Evolutionary conservation across 2,888 invertebrate genomes (phyloP).

Genomic region (Plutella xylostella): DNA sequence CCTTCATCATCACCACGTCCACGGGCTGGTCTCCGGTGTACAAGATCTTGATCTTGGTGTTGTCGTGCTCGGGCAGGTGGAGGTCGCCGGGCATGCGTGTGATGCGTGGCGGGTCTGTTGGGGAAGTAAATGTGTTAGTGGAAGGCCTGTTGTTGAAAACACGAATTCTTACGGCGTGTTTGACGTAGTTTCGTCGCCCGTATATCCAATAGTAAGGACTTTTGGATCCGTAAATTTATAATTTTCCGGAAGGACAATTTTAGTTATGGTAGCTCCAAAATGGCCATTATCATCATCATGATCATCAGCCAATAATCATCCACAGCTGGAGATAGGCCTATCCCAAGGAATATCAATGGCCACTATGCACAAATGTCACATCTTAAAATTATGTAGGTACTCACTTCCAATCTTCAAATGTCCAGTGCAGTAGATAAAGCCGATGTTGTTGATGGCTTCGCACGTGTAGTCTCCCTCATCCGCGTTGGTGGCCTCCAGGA

Average conservation of each 20-base stretch:
- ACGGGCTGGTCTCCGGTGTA: slow-evolving; percentile 97
- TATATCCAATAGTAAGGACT: no score
- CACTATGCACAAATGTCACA: no score
- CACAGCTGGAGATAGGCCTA: no score
- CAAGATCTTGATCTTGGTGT: slow-evolving; percentile 97
- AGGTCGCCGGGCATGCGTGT: slow-evolving; percentile 91
- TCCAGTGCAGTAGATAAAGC: slow-evolving; percentile 89
- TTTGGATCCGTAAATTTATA: no score
- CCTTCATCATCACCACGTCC: slow-evolving; percentile 85
- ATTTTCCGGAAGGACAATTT: no score
- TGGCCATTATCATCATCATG: no score
- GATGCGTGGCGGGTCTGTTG: slow-evolving; percentile 87
- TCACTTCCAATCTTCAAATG: slow-evolving; percentile 91
- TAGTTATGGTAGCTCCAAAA: no score
- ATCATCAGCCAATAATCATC: no score
- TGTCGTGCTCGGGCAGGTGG: slow-evolving; percentile 93
- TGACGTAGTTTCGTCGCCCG: no score
- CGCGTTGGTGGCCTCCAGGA: slow-evolving; percentile 87
- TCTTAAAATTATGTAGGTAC: slow-evolving; percentile 32
- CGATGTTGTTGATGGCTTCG: slow-evolving; percentile 93
- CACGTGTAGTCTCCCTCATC: slow-evolving; percentile 98
- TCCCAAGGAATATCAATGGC: no score
- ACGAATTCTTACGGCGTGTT: no score
- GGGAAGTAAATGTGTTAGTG: background rate
- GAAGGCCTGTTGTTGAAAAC: no score